A percentile compares a stretch with the other conserved stretches of the same genome.
Conservation (phyloP, 2,888 invertebrate species). For the Amphipyra berbera region DNA sequence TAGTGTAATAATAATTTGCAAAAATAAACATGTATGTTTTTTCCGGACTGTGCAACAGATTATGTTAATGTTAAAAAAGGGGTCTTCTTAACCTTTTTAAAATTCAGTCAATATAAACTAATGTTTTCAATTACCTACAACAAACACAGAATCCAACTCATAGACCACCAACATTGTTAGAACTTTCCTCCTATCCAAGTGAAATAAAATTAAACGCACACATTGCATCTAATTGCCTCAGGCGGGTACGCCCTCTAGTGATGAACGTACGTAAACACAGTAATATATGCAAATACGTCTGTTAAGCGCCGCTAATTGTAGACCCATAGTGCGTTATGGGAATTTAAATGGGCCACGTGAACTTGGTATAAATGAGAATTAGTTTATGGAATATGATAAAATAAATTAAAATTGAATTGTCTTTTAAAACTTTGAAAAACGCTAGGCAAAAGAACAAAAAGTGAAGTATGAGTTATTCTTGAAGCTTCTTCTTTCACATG, state of each 20-base stretch:
- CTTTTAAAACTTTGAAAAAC: too few species aligned
- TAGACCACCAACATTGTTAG: slow-evolving; percentile 66
- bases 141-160: slow-evolving; percentile 17
- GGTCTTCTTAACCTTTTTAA: too few species aligned
- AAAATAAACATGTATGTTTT: too few species aligned
- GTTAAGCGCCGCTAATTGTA: slow-evolving; percentile 53
- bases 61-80: too few species aligned
- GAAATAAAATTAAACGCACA: slow-evolving; percentile 58
- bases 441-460: too few species aligned
- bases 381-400: too few species aligned
- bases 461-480: too few species aligned
- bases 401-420: too few species aligned
- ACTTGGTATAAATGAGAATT: slow-evolving; percentile 1
- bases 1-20: too few species aligned
- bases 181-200: slow-evolving; percentile 30
- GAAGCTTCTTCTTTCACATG: too few species aligned
- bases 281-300: slow-evolving; percentile 68
- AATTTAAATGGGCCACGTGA: slow-evolving; percentile 27
- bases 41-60: too few species aligned
- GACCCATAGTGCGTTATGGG: slow-evolving; percentile 26
- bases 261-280: slow-evolving; percentile 51
- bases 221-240: slow-evolving; percentile 66
- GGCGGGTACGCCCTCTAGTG: slow-evolving; percentile 64
- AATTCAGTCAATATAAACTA: background rate
- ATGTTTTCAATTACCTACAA: background rate